A percentile compares a stretch with the other conserved stretches of the same genome.
These are phyloP conservation scores for Perca schrenkii DNA, from an alignment of 2,113 vertebrate genomes.

Conservation along the genomic window DNA sequence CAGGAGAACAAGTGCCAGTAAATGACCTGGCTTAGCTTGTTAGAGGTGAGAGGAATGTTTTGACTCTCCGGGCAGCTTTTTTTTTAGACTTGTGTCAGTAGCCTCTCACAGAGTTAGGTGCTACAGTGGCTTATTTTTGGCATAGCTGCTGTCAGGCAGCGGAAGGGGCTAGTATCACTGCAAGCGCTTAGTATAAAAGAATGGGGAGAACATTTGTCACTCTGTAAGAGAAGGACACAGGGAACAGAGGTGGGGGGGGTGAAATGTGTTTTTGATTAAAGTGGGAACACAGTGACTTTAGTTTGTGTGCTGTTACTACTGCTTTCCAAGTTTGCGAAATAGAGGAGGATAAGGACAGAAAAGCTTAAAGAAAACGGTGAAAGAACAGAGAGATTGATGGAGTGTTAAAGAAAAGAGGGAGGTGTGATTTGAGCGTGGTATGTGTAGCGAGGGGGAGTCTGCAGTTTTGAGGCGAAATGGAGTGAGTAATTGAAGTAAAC, in stretches of 20 bases:
- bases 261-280: conserved; percentile 86
- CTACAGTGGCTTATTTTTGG: conserved; percentile 66
- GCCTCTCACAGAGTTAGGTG: conserved; percentile 49
- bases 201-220: conserved; percentile 79
- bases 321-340: conserved; percentile 78
- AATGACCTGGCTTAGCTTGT: conserved; percentile 48
- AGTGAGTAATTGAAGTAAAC: conserved; percentile 83
- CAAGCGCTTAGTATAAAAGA: conserved; percentile 66
- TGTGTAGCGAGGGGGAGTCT: conserved; percentile 71
- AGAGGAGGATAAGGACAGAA: conserved; percentile 58
- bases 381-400: conserved; percentile 68
- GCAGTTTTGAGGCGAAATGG: conserved; percentile 77
- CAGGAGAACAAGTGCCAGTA: conserved; percentile 45
- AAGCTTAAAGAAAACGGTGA: conserved; percentile 50
- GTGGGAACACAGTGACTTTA: conserved; percentile 74
- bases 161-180: conserved; percentile 48
- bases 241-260: conserved; percentile 50
- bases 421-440: conserved; percentile 77
- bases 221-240: conserved; percentile 56
- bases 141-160: conserved; percentile 56
- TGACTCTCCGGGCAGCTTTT: conserved; percentile 46
- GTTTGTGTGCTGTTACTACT: conserved; percentile 75
- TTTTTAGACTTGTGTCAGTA: conserved; percentile 43
- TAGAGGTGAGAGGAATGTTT: conserved; percentile 61
- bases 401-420: conserved; percentile 70